phyloP scores from a whole-genome alignment of 2,797 vertebrate genomes.

The Spheniscus humboldti region DNA sequence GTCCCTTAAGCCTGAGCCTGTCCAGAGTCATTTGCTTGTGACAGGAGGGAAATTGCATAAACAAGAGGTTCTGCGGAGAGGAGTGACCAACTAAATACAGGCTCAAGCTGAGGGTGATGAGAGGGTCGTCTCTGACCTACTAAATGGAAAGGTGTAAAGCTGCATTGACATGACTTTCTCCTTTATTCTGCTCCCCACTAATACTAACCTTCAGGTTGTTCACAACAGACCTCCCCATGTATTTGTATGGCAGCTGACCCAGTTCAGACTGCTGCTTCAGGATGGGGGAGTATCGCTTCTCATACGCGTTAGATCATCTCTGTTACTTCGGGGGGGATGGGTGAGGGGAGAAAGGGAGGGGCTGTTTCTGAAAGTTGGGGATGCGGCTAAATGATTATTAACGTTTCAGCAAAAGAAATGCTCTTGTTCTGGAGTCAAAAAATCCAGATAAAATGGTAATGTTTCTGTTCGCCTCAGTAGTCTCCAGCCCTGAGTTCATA shows the following conservation, averaged over 20 bases:
- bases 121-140: not conserved
- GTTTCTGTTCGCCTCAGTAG: not conserved
- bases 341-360: not conserved
- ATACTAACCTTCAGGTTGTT: not conserved
- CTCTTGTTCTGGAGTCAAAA: not conserved
- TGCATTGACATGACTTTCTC: not conserved
- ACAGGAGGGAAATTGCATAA: not conserved
- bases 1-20: not conserved
- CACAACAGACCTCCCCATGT: not conserved
- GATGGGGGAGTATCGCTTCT: not conserved
- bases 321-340: accelerated
- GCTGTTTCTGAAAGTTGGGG: not conserved
- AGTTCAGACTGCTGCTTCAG: not conserved
- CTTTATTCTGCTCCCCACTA: not conserved
- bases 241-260: not conserved
- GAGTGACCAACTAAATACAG: slow-evolving; percentile 3
- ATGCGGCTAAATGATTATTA: not conserved
- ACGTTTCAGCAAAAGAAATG: not conserved
- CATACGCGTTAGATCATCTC: not conserved
- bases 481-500: not conserved
- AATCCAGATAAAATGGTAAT: not conserved
- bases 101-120: not conserved
- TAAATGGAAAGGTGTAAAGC: not conserved
- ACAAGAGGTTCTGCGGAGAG: not conserved
- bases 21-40: not conserved